These are phyloP conservation scores for Drosophila virilis DNA, from an alignment of 1,140 invertebrate species.

Conservation along the genomic window DNA sequence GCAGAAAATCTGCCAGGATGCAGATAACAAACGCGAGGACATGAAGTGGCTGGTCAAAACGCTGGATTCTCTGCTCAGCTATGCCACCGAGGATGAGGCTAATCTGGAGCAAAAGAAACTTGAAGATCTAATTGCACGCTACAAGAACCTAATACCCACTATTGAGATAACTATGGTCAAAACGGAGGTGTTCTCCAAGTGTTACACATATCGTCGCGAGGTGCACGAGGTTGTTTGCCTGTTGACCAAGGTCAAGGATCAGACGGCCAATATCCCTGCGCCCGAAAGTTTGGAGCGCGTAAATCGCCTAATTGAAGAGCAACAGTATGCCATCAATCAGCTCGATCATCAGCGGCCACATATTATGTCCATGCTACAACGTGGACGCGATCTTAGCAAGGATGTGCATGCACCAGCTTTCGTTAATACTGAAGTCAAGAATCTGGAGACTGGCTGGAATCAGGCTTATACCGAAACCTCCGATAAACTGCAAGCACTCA, in stretches of 20 bases:
- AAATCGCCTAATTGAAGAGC: conserved; percentile 90
- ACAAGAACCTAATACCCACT: conserved; percentile 95
- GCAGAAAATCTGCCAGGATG: conserved; percentile 94
- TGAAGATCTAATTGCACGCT: conserved; percentile 92
- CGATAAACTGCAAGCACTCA: conserved; percentile 92
- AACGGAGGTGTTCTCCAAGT: conserved; percentile 95
- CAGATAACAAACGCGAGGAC: conserved; percentile 94
- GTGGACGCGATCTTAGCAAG: conserved; percentile 94
- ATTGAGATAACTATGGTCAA: conserved; percentile 96
- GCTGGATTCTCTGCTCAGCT: conserved; percentile 92
- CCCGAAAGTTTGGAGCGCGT: conserved; percentile 91
- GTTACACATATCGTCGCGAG: conserved; percentile 95
- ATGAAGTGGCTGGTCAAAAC: conserved; percentile 98
- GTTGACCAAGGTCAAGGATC: conserved; percentile 90
- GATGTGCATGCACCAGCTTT: conserved; percentile 94
- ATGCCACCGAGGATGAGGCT: conserved; percentile 92
- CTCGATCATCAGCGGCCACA: conserved; percentile 93
- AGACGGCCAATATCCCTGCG: conserved; percentile 87
- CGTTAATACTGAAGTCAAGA: conserved; percentile 92
- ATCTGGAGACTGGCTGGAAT: conserved; percentile 94
- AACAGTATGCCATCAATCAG: conserved; percentile 91
- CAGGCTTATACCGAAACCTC: conserved; percentile 93
- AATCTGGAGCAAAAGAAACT: conserved; percentile 91
- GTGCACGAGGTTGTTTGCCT: conserved; percentile 93
- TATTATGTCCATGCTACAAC: conserved; percentile 95